Evolutionary conservation across 2,113 vertebrate genomes (phyloP).

Genomic region (Grantiella picta): DNA sequence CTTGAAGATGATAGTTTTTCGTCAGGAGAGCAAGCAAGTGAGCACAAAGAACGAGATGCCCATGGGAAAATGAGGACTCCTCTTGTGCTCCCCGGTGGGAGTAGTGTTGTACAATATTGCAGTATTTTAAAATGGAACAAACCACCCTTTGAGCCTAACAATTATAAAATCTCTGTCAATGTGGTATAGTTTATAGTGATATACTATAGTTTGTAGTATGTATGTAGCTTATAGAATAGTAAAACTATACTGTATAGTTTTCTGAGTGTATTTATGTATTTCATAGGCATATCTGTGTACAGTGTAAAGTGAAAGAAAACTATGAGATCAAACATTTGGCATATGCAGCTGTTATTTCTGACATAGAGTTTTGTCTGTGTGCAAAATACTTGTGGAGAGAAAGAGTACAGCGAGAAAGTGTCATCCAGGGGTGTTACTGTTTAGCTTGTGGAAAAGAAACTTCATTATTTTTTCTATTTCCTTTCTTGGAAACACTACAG

Average conservation of each 20-base stretch:
- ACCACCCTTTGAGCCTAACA: not conserved
- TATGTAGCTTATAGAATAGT: too few species aligned
- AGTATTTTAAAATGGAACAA: not conserved
- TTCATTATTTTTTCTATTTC: not conserved
- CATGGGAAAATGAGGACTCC: not conserved
- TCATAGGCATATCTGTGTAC: not conserved
- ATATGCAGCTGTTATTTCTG: not conserved
- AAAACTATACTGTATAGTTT: not conserved
- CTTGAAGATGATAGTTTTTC: not conserved
- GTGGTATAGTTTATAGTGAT: fast-evolving
- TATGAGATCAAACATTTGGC: not conserved
- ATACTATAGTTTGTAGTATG: too few species aligned
- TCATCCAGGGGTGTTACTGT: not conserved
- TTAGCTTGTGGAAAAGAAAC: not conserved
- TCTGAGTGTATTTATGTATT: not conserved
- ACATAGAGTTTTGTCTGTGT: not conserved
- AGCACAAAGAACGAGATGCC: not conserved
- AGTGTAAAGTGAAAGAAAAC: not conserved
- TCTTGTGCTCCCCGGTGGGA: not conserved
- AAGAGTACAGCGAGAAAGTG: not conserved
- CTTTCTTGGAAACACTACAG: not conserved
- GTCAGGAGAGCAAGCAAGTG: not conserved
- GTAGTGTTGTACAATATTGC: not conserved
- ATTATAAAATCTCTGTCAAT: not conserved
- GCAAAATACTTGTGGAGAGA: not conserved